Base-by-base conservation (phyloP, 2,888 invertebrate species). In the Argyresthia goedartella region DNA sequence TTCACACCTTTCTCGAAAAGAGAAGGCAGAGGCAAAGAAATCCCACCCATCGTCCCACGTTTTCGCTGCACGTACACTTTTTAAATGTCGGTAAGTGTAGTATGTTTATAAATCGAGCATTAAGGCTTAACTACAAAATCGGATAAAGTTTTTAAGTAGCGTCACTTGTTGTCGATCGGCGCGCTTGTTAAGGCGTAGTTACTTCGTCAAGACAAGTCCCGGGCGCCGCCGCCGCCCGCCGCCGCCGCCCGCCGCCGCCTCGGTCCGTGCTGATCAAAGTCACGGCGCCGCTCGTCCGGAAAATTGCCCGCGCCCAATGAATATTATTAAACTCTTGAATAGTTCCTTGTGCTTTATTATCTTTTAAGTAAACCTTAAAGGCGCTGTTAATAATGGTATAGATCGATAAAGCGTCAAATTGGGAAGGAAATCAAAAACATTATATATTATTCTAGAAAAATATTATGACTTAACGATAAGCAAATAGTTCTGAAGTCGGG, bases 271-370 rank as follows among this genome's bases (percentile, higher is more conserved):
- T 76, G 85, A 87, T 87, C 87, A 87, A 87, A 87, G 87, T 79
- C 76, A 76, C 76, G 77, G 56, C 73, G 73, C 63, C 78, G 68
- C 69, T 78, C 78, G 75, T 63, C 78, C 72, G 84, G 80, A 86
- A 87, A 87, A 87, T 87, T 86, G 82, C 72, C 81, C 75, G 67
- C 66, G 77, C 80, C 76, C 87, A 86, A 84, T 87, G 87, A 87
- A 87, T 87, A 87, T 86, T 85, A 86, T 87, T 85, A 86, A 80
- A 80, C 82, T 80, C 80, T 79, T 78, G 76, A 74, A 77, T 81
- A 80, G 78, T 78, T 82, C 73, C 76, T 68, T 70, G 73, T 80
- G 77, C 73, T 76, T 77, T 74, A 71, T 71, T 73, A 70, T 71
- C 67, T 69, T 36, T 73, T 71, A 76, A 64, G 67, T 66, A 72